A percentile compares a stretch with the other conserved stretches of the same genome.
Conservation (phyloP, 2,113 vertebrate species). For the Pseudorasbora parva region DNA sequence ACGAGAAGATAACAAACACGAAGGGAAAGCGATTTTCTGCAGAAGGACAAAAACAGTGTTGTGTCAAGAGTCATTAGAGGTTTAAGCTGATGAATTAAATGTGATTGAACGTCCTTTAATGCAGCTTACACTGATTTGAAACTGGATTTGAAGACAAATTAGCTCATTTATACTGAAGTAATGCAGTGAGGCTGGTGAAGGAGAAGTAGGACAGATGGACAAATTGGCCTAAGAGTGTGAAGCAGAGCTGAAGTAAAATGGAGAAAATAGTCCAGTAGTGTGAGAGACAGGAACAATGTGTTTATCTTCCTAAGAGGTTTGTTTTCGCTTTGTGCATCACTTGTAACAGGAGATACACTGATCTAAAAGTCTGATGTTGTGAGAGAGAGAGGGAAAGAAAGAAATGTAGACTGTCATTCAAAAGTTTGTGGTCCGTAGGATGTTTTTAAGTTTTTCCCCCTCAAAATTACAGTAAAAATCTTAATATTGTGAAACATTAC, state of each 20-base stretch:
- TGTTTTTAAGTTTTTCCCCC: neutral
- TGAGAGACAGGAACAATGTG: neutral
- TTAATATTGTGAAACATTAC: neutral
- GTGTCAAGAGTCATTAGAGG: conserved; percentile 31
- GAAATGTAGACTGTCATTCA: neutral
- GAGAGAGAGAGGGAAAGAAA: neutral
- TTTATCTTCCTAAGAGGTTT: neutral
- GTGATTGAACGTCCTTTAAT: conserved; percentile 27
- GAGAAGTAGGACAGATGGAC: conserved; percentile 25
- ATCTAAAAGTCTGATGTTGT: neutral
- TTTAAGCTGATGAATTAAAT: conserved; percentile 11
- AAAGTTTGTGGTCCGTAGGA: neutral
- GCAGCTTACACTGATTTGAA: neutral
- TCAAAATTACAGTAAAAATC: neutral
- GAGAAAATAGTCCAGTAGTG: neutral
- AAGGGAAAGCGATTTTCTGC: conserved; percentile 17
- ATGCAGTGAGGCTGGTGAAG: neutral
- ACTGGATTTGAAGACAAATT: conserved; percentile 32
- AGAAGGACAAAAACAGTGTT: conserved; percentile 15
- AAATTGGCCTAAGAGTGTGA: conserved; percentile 24
- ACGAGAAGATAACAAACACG: conserved; percentile 1
- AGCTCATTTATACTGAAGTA: neutral
- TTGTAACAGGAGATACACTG: neutral
- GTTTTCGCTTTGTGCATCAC: neutral
- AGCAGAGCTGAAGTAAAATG: neutral